Conservation (phyloP, 2,113 vertebrate species). For the Prunella himalayana region DNA sequence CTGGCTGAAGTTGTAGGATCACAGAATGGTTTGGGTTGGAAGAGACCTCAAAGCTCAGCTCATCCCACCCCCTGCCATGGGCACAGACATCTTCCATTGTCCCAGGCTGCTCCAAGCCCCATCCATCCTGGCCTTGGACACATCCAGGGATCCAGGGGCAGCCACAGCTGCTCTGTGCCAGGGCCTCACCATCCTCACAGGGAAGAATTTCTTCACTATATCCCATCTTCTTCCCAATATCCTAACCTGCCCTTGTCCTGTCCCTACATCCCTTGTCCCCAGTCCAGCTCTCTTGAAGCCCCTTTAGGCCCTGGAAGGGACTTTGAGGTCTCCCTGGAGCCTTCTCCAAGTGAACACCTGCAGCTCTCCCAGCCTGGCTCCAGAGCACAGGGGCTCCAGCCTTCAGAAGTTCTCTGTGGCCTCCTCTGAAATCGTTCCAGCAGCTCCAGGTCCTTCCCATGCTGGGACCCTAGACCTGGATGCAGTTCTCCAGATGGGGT, state of each 20-base stretch:
- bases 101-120: neutral
- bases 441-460: neutral
- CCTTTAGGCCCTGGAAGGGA: neutral
- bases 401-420: rapidly evolving
- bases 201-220: neutral
- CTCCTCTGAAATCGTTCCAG: neutral
- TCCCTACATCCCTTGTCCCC: neutral
- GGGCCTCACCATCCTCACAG: rapidly evolving
- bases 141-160: neutral
- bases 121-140: neutral
- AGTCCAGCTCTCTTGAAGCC: neutral
- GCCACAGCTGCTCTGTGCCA: neutral
- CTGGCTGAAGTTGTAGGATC: neutral
- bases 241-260: neutral
- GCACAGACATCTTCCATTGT: neutral
- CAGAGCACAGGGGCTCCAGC: neutral
- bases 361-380: neutral
- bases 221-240: neutral
- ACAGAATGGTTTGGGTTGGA: neutral
- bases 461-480: neutral
- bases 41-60: neutral
- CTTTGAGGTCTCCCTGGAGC: neutral
- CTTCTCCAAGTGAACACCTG: neutral
- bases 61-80: neutral
- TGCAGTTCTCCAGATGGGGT: neutral